phyloP scores from a whole-genome alignment of 2,113 vertebrate genomes.

The Ptilorrhoa leucosticta region DNA sequence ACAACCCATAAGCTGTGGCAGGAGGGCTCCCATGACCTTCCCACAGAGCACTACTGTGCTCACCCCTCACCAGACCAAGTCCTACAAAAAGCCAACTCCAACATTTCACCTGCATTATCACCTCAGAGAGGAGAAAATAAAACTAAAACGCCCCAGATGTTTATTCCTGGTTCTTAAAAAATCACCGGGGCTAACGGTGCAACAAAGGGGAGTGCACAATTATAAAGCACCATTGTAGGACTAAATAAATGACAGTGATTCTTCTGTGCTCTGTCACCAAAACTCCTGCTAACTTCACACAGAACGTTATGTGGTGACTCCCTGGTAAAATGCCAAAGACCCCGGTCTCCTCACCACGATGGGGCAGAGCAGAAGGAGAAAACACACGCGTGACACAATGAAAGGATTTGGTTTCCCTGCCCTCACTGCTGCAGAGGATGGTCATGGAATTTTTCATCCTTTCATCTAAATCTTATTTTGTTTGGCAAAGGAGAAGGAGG shows the following conservation, averaged over 20 bases:
- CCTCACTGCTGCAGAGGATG: fast-evolving
- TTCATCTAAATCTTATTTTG: not conserved
- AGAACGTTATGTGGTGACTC: not conserved
- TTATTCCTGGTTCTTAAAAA: not conserved
- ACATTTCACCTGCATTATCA: not conserved
- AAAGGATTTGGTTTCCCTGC: not conserved
- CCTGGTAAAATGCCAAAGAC: not conserved
- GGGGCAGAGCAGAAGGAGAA: not conserved
- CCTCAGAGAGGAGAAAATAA: not conserved
- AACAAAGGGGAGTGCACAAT: not conserved
- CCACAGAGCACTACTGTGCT: fast-evolving
- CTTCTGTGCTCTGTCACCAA: not conserved
- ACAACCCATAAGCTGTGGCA: fast-evolving
- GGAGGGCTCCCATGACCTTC: not conserved
- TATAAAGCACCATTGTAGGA: not conserved
- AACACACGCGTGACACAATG: fast-evolving
- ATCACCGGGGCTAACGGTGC: not conserved
- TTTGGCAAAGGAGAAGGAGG: not conserved
- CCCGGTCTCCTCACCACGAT: fast-evolving
- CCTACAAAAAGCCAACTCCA: not conserved
- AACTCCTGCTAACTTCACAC: not conserved
- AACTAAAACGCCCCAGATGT: not conserved
- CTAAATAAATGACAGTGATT: not conserved
- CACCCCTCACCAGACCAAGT: not conserved
- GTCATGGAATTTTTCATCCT: not conserved